Base-by-base conservation (phyloP, 2,113 vertebrate genomes). In the Garra rufa region DNA sequence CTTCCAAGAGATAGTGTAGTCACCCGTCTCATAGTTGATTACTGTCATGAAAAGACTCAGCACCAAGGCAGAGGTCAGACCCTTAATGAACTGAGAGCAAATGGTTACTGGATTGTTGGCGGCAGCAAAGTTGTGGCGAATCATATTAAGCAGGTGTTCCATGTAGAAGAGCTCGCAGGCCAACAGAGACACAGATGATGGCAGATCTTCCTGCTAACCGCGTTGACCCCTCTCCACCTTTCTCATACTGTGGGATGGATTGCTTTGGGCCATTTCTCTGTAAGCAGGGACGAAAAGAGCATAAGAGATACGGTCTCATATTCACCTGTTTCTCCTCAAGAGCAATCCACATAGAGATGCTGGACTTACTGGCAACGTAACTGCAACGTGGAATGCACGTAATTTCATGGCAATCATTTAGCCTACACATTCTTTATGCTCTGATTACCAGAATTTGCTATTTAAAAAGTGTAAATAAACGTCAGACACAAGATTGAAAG, bases 271-370 rank as follows among this genome's bases (percentile, higher is more conserved):
- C 84, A 11, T 85, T 83, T 65, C 41, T 69, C 9, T 11, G 9
- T 1, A 88, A 88, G 26, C 84, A 88, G 30, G 57, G 83, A 28
- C 2, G 50, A 0, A 86, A 71, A 21, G 61, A 76, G 17, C 11
- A 44, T 17, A 86, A 86, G 73, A 82, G 78, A 43, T 82, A 85
- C 67, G 78, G 82, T 52, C 69, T 83, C 46, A 55, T 85, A 13
- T 80, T 83, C 14, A 86, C 81, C 21, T 86, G 81, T 55, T 55
- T 88, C 1, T 41, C 34, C 3, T 89, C 69, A 17, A 61, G 83
- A 48, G 85, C 88, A 34, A 55, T 89, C 2, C 76, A 87, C 34
- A 52, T 85, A 6, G 76, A 89, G 38, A 83, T 84, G 76, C 17
- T 87, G 63, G 81, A 85, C n/a, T n/a, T n/a, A n/a, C n/a, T n/a